A percentile compares a stretch with the other conserved stretches of the same genome.
phyloP scores from a whole-genome alignment of 2,888 invertebrate species.

The Agrotis exclamationis region DNA sequence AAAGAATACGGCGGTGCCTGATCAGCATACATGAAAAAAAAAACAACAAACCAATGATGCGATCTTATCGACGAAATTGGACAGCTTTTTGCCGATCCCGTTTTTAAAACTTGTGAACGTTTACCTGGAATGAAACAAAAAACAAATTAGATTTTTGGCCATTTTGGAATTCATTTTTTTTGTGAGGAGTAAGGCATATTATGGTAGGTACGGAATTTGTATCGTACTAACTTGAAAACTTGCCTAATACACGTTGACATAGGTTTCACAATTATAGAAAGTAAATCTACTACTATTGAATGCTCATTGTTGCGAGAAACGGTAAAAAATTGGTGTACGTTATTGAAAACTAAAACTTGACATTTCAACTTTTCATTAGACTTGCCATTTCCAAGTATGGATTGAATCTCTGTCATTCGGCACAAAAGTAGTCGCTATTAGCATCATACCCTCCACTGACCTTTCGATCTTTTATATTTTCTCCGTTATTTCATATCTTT shows the following conservation, averaged over 20 bases:
- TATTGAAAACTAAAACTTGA: constrained; percentile 5
- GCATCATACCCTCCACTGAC: constrained; percentile 36
- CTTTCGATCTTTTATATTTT: constrained; percentile 27
- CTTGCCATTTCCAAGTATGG: constrained; percentile 17
- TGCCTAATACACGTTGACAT: neutral
- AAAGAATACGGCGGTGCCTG: constrained; percentile 62
- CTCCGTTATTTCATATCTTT: constrained; percentile 17
- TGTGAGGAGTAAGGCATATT: neutral
- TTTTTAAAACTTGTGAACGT: constrained; percentile 31
- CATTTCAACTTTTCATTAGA: constrained; percentile 18
- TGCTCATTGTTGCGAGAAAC: constrained; percentile 11
- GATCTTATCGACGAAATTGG: constrained; percentile 49
- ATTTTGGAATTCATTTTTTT: neutral
- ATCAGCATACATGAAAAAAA: constrained; percentile 64
- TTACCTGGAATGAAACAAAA: constrained; percentile 45
- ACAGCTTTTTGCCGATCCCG: constrained; percentile 27
- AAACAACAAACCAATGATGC: constrained; percentile 33
- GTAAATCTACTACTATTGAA: constrained; percentile 12
- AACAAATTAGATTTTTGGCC: constrained; percentile 1
- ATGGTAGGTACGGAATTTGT: neutral
- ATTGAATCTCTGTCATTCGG: constrained; percentile 1
- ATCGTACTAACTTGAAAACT: neutral
- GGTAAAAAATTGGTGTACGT: neutral
- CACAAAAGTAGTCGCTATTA: constrained; percentile 16
- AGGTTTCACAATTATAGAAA: constrained; percentile 5